Conservation (phyloP, 2,113 vertebrate genomes). For the Cyphomyrus discorhynchus region DNA sequence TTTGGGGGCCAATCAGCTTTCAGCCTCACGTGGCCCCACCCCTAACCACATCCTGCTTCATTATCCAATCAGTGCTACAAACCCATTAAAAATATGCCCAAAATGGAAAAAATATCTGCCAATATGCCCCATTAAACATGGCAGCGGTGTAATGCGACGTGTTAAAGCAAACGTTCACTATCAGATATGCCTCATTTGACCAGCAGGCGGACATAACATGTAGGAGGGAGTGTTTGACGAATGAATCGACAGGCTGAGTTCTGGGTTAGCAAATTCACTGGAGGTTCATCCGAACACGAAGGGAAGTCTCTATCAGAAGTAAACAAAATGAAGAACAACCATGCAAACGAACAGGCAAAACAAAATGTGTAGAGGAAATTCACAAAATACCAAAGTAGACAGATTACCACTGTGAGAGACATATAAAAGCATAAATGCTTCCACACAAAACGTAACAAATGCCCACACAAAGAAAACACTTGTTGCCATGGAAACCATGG, state of each 20-base stretch:
- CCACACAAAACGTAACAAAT: slow-evolving; percentile 34
- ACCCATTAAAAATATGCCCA: neutral
- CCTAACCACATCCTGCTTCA: neutral
- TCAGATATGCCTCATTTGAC: neutral
- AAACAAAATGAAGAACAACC: slow-evolving; percentile 19
- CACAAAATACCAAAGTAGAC: neutral
- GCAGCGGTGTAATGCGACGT: neutral
- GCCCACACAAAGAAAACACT: slow-evolving; percentile 32
- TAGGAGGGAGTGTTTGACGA: neutral
- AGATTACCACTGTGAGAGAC: slow-evolving; percentile 22
- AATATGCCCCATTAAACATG: neutral
- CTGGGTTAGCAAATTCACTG: neutral
- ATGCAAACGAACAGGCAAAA: slow-evolving; percentile 30
- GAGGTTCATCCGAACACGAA: neutral
- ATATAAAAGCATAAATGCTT: slow-evolving; percentile 31
- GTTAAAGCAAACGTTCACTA: neutral
- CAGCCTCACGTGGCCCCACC: neutral
- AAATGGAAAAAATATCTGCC: neutral
- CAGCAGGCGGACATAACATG: neutral
- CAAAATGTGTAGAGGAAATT: neutral
- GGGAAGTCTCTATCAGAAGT: neutral
- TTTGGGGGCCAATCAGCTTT: neutral
- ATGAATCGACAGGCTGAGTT: neutral
- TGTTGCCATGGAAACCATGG: slow-evolving; percentile 45
- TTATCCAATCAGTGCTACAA: neutral